phyloP scores from a whole-genome alignment of 2,797 vertebrate genomes.

The Clamator glandarius region DNA sequence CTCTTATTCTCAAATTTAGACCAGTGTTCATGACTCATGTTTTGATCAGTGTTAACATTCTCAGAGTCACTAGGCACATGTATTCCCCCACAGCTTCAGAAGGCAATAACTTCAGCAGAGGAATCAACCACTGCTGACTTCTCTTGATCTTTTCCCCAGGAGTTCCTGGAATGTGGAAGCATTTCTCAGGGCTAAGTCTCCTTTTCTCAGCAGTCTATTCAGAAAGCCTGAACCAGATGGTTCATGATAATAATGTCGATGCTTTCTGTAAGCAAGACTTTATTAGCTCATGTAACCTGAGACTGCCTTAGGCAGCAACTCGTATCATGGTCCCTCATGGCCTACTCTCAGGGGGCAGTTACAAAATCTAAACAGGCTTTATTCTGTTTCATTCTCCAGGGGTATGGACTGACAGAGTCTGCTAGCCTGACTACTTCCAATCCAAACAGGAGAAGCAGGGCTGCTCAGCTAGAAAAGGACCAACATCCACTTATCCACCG shows the following conservation, averaged over 20 bases:
- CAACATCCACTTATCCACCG: neutral
- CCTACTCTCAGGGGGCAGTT: neutral
- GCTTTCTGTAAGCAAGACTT: constrained; percentile 4
- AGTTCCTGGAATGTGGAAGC: neutral
- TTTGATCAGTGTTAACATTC: neutral
- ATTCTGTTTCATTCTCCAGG: neutral
- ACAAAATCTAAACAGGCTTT: neutral
- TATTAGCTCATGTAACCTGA: neutral
- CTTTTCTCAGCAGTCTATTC: neutral
- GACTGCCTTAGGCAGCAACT: neutral
- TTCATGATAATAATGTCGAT: neutral
- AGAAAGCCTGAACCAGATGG: neutral
- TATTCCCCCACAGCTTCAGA: neutral
- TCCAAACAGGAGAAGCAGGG: neutral
- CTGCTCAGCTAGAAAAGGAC: neutral
- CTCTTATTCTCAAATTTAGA: neutral
- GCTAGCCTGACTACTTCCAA: neutral
- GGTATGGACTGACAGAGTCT: neutral
- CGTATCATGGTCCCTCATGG: neutral
- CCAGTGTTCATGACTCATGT: neutral
- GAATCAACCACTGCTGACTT: neutral
- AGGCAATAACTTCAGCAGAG: neutral
- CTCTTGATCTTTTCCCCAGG: constrained; percentile 20
- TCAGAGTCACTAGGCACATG: neutral
- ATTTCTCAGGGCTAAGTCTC: neutral